A percentile compares a stretch with the other conserved stretches of the same genome.
Conservation (phyloP, 2,888 invertebrate genomes). For the Calliopum simillimum region DNA sequence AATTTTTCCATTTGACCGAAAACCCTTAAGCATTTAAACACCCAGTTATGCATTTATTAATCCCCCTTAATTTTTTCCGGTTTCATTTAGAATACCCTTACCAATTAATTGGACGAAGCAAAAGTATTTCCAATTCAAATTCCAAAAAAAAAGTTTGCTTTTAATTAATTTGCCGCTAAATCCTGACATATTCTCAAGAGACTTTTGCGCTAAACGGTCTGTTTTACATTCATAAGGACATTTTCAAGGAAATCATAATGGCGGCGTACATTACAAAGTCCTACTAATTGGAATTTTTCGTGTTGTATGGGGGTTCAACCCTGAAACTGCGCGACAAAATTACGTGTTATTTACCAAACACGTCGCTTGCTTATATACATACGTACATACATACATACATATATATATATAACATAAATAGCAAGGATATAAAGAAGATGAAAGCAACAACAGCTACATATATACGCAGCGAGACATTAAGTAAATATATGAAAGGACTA, state of each 20-base stretch:
- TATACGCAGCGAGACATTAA: slow-evolving; percentile 9
- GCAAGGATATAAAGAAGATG: slow-evolving; percentile 1
- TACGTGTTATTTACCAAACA: slow-evolving; percentile 66
- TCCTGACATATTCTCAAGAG: slow-evolving; percentile 22
- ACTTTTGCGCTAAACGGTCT: not conserved
- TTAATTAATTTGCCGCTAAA: slow-evolving; percentile 28
- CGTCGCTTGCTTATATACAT: slow-evolving; percentile 44
- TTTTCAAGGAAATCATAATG: slow-evolving; percentile 44
- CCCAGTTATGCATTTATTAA: too few relatives aligned
- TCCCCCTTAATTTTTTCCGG: too few relatives aligned
- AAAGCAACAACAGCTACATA: slow-evolving; percentile 3
- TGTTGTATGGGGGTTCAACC: slow-evolving; percentile 40
- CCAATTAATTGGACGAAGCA: too few relatives aligned
- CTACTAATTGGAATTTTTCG: slow-evolving; percentile 1
- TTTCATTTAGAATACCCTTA: too few relatives aligned
- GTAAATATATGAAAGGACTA: not conserved
- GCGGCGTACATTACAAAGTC: slow-evolving; percentile 33
- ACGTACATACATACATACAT: slow-evolving; percentile 21
- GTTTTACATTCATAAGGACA: not conserved
- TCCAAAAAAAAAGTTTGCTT: slow-evolving; percentile 23
- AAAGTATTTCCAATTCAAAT: slow-evolving; percentile 16
- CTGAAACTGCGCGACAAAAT: slow-evolving; percentile 59
- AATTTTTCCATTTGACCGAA: too few relatives aligned
- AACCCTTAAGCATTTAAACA: too few relatives aligned
- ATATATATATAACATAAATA: not conserved